Conservation (phyloP, 64 coral and sea anemone genomes). For the Montipora cactus region DNA sequence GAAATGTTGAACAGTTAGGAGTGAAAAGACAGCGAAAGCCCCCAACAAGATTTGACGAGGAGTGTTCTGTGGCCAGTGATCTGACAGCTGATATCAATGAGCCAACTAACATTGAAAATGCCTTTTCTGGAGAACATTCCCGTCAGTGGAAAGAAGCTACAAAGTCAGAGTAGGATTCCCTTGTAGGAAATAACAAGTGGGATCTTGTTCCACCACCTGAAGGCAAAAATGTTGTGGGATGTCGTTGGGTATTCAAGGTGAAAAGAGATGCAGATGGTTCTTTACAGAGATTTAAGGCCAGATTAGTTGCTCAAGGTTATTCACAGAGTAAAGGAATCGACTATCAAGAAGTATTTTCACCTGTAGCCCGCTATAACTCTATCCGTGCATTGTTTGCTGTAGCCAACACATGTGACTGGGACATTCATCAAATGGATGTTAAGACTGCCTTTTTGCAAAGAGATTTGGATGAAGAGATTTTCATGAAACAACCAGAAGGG, state of each 20-base stretch:
- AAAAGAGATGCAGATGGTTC: too few relatives aligned
- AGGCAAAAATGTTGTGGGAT: too few relatives aligned
- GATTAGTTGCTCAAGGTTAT: neutral
- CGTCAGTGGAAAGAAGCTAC: neutral
- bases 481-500: constrained; percentile 31
- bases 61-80: neutral
- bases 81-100: neutral
- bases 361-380: neutral
- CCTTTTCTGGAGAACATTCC: neutral
- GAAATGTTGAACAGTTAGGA: neutral
- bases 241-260: too few relatives aligned
- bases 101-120: neutral
- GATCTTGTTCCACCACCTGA: neutral
- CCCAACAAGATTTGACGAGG: constrained; percentile 53
- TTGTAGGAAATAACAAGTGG: constrained; percentile 1
- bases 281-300: too few relatives aligned
- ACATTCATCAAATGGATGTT: too few relatives aligned
- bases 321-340: neutral
- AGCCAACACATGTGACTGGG: neutral
- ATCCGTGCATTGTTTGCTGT: neutral
- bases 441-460: neutral
- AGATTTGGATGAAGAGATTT: constrained; percentile 49
- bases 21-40: neutral
- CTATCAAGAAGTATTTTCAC: neutral
- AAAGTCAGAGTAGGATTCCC: neutral